Conservation (phyloP, 2,797 vertebrate species). For the Chloroceryle inda region DNA sequence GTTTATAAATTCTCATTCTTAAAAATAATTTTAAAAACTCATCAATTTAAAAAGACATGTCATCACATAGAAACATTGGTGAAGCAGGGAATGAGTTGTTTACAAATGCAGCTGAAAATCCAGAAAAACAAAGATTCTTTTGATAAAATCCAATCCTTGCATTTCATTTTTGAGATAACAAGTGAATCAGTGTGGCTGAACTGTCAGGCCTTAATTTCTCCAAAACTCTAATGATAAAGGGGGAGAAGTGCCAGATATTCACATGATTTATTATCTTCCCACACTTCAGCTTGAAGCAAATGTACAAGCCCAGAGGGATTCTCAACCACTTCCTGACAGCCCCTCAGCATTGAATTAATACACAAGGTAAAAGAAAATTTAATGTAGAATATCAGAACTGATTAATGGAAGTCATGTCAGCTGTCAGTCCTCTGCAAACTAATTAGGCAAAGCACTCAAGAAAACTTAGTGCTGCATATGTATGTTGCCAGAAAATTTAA, state of each 20-base stretch:
- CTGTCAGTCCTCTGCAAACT: slow-evolving; percentile 79
- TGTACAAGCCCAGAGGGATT: slow-evolving; percentile 64
- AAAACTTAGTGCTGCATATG: slow-evolving; percentile 73
- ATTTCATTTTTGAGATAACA: slow-evolving; percentile 27
- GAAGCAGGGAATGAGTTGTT: background rate
- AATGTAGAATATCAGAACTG: slow-evolving; percentile 72
- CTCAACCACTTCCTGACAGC: slow-evolving; percentile 67
- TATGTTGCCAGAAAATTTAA: slow-evolving; percentile 67
- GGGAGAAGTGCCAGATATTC: slow-evolving; percentile 47
- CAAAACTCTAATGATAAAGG: slow-evolving; percentile 5
- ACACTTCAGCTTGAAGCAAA: slow-evolving; percentile 68
- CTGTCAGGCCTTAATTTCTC: slow-evolving; percentile 48
- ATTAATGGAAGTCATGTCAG: slow-evolving; percentile 78
- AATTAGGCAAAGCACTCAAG: slow-evolving; percentile 80
- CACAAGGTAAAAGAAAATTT: slow-evolving; percentile 71
- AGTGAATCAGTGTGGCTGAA: background rate
- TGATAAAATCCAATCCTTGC: background rate
- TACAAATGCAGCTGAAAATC: background rate
- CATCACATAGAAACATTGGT: background rate
- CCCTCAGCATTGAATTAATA: slow-evolving; percentile 77
- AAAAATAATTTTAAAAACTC: background rate
- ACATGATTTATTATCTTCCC: slow-evolving; percentile 77
- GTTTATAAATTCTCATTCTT: background rate
- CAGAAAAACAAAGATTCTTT: background rate
- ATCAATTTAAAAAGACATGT: background rate